phyloP scores from a whole-genome alignment of 2,888 invertebrate genomes.

The Cryptophagus acutangulus region DNA sequence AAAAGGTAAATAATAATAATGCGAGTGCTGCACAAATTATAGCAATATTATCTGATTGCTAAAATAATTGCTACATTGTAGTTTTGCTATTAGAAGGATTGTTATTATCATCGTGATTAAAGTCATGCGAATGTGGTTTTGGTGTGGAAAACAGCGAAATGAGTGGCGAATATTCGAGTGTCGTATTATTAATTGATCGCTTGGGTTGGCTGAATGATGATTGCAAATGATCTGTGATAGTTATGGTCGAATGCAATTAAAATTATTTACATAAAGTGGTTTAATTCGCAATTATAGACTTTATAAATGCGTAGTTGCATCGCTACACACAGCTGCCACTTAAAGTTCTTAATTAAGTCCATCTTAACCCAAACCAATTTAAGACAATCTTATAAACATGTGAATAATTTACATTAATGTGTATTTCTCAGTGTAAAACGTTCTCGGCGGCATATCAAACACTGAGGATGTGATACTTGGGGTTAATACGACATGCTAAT shows the following conservation, averaged over 20 bases:
- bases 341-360: slow-evolving; percentile 31
- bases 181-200: too few species aligned
- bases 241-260: slow-evolving; percentile 35
- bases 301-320: slow-evolving; percentile 35
- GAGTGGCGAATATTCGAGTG: too few species aligned
- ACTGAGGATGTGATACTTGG: slow-evolving; percentile 38
- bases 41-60: too few species aligned
- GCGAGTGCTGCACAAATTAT: too few species aligned
- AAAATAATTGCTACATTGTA: too few species aligned
- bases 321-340: slow-evolving; percentile 36
- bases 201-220: too few species aligned
- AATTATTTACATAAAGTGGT: slow-evolving; percentile 40
- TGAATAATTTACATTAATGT: slow-evolving; percentile 33
- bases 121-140: too few species aligned
- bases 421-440: slow-evolving; percentile 27
- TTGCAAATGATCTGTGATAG: slow-evolving; percentile 29
- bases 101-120: too few species aligned
- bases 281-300: slow-evolving; percentile 35
- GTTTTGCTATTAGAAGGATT: too few species aligned
- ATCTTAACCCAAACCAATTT: slow-evolving; percentile 30
- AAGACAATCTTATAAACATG: slow-evolving; percentile 32
- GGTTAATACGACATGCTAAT: slow-evolving; percentile 48
- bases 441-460: slow-evolving; percentile 33
- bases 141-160: too few species aligned
- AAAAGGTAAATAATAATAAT: too few species aligned